Evolutionary conservation across 2,113 vertebrate genomes (phyloP).

Genomic region (Alethe castanea): DNA sequence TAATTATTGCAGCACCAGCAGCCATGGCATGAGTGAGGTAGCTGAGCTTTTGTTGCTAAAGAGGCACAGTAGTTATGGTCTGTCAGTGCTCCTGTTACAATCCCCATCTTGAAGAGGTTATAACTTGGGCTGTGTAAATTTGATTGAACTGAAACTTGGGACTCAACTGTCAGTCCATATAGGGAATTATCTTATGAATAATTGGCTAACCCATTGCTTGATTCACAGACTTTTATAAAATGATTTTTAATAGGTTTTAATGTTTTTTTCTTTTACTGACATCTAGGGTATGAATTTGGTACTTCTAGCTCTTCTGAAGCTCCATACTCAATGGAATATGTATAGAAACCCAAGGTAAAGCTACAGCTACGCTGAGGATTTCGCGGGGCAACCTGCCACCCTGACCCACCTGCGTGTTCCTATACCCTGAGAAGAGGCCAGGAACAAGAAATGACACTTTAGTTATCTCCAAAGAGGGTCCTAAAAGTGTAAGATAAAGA

Average conservation of each 20-base stretch:
- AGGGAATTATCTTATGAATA: slow-evolving; percentile 73
- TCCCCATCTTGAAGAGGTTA: slow-evolving; percentile 75
- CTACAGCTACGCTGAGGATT: not conserved
- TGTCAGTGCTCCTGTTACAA: slow-evolving; percentile 72
- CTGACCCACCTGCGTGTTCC: not conserved
- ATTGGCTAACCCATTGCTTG: slow-evolving; percentile 57
- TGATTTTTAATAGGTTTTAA: slow-evolving; percentile 67
- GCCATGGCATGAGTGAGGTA: slow-evolving; percentile 58
- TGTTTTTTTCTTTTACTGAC: slow-evolving; percentile 70
- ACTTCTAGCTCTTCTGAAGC: slow-evolving; percentile 48
- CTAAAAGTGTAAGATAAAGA: not conserved
- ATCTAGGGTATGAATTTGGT: slow-evolving; percentile 70
- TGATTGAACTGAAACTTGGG: slow-evolving; percentile 70
- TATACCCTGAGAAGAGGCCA: not conserved
- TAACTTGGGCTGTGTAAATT: slow-evolving; percentile 74
- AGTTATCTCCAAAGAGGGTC: not conserved
- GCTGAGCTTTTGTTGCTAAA: slow-evolving; percentile 67
- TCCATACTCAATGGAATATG: not conserved
- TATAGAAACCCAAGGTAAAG: not conserved
- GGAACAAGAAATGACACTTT: not conserved
- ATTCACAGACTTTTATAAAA: slow-evolving; percentile 56
- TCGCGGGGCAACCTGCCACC: not conserved
- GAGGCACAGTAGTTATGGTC: slow-evolving; percentile 73
- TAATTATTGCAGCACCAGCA: slow-evolving; percentile 73
- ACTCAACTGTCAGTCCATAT: slow-evolving; percentile 72